These are phyloP conservation scores for Pecten maximus DNA, from an alignment of 2,888 invertebrate species.

Conservation along the genomic window DNA sequence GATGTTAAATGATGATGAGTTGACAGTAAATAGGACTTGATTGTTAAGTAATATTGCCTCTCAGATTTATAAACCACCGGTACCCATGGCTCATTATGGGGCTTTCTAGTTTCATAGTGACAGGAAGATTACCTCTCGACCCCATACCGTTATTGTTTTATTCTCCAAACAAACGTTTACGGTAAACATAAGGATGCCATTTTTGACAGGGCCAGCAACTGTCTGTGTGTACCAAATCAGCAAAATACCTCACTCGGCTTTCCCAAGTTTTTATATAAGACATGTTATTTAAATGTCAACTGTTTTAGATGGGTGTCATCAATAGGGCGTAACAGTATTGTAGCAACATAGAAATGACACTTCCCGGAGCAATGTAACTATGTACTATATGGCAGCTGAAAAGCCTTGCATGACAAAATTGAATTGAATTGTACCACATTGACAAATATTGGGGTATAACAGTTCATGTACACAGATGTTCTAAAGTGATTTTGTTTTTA, in stretches of 20 bases:
- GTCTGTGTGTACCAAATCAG: not conserved
- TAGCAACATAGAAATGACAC: not conserved
- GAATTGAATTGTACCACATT: not conserved
- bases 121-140: not conserved
- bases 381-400: not conserved
- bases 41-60: not conserved
- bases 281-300: slow-evolving; percentile 14
- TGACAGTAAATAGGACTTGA: not conserved
- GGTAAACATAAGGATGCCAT: not conserved
- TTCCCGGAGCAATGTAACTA: not conserved
- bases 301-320: not conserved
- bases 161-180: not conserved
- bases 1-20: not conserved
- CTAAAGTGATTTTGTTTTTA: not conserved
- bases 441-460: not conserved
- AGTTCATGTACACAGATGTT: not conserved
- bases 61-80: not conserved
- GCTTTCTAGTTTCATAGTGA: not conserved
- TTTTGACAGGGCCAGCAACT: not conserved
- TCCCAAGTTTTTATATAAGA: not conserved
- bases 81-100: not conserved
- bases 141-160: not conserved
- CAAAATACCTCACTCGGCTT: not conserved
- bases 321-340: not conserved
- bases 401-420: not conserved